phyloP scores from a whole-genome alignment of 2,113 vertebrate species.

The Epinephelus cyanopodus region DNA sequence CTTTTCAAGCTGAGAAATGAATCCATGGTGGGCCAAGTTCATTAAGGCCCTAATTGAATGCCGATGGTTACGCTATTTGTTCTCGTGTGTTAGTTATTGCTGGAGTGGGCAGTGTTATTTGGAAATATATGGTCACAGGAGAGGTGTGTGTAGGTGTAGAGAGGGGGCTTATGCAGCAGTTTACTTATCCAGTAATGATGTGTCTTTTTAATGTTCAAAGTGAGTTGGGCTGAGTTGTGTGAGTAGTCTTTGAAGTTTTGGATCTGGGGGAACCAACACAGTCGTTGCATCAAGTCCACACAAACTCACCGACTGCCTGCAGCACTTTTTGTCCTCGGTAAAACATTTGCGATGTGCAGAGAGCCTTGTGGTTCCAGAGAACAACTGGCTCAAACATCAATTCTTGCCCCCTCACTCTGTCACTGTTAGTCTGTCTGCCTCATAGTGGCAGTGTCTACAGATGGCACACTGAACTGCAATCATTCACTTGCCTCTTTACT shows the following conservation, averaged over 20 bases:
- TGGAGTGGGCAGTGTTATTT: slow-evolving; percentile 42
- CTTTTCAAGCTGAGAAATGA: slow-evolving; percentile 68
- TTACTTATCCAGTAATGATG: background rate
- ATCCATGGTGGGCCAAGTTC: slow-evolving; percentile 59
- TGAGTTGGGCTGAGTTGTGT: background rate
- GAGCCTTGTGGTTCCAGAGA: slow-evolving; percentile 1
- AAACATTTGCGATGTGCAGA: background rate
- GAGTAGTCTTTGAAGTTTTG: background rate
- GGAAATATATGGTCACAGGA: slow-evolving; percentile 24
- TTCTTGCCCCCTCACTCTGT: slow-evolving; percentile 18
- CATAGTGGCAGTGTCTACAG: slow-evolving; percentile 3
- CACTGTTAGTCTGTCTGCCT: slow-evolving; percentile 8
- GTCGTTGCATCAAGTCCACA: background rate
- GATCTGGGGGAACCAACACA: background rate
- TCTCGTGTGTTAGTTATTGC: slow-evolving; percentile 46
- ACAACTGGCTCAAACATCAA: slow-evolving; percentile 26
- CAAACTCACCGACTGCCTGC: slow-evolving; percentile 12
- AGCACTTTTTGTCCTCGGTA: background rate
- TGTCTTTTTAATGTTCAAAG: background rate
- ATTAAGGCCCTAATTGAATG: slow-evolving; percentile 77
- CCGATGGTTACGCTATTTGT: slow-evolving; percentile 53
- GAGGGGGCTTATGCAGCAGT: slow-evolving; percentile 10
- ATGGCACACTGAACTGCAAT: slow-evolving; percentile 30
- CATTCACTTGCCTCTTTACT: slow-evolving; percentile 25
- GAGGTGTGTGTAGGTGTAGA: slow-evolving; percentile 2